Percentiles rank a stretch among this genome's conserved stretches.
phyloP scores from a whole-genome alignment of 1,140 invertebrate genomes.

The Reticulitermes speratus region DNA sequence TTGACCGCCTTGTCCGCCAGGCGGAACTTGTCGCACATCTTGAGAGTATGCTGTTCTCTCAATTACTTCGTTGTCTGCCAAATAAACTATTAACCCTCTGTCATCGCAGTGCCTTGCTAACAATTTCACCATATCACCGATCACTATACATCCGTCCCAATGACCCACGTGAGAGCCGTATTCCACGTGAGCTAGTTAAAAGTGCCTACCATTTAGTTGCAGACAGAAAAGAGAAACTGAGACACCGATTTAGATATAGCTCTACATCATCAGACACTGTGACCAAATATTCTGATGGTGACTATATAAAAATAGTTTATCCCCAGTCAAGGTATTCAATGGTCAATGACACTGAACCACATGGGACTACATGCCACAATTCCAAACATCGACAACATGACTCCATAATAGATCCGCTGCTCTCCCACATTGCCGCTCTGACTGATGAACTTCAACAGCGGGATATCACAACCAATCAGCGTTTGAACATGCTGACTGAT shows the following conservation, averaged over 20 bases:
- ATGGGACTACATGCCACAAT: neutral
- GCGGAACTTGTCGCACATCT: constrained; percentile 76
- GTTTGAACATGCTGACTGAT: neutral
- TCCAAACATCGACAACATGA: neutral
- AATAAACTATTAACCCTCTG: constrained; percentile 61
- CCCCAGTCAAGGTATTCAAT: neutral
- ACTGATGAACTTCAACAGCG: constrained; percentile 21
- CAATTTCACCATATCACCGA: constrained; percentile 68
- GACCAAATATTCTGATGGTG: neutral
- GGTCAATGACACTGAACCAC: neutral
- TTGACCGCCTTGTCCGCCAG: constrained; percentile 75
- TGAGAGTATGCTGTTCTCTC: constrained; percentile 78
- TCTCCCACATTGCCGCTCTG: neutral
- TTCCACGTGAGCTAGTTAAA: constrained; percentile 70
- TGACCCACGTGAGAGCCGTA: constrained; percentile 72
- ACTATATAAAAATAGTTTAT: neutral
- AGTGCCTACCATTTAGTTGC: constrained; percentile 70
- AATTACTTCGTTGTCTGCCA: constrained; percentile 65
- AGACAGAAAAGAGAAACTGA: constrained; percentile 46
- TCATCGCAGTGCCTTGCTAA: constrained; percentile 66
- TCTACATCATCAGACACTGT: constrained; percentile 1
- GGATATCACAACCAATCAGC: neutral
- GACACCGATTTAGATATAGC: neutral
- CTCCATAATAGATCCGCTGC: neutral
- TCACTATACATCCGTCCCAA: constrained; percentile 72